Evolutionary conservation across 2,888 invertebrate species (phyloP).

Genomic region (Agriopis aurantiaria): DNA sequence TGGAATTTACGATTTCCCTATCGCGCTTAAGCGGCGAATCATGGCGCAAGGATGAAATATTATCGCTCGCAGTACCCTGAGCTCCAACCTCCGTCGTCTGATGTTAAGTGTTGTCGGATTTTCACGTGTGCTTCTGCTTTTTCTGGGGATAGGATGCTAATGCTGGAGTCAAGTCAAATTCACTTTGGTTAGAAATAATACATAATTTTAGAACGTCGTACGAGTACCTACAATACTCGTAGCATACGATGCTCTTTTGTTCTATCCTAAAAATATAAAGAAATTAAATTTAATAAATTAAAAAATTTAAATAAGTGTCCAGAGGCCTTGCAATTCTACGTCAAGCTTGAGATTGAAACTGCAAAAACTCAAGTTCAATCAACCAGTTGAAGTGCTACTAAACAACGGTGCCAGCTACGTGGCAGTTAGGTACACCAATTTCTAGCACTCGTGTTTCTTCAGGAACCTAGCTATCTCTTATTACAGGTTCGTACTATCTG

Average conservation of each 20-base stretch:
- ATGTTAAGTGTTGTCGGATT: slow-evolving; percentile 55
- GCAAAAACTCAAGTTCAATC: background rate
- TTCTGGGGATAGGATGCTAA: slow-evolving; percentile 45
- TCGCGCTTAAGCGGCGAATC: slow-evolving; percentile 81
- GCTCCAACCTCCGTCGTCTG: slow-evolving; percentile 48
- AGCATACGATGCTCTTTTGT: background rate
- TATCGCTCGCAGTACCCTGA: slow-evolving; percentile 64
- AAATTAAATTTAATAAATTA: too few species aligned
- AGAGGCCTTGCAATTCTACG: too few species aligned
- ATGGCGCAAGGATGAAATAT: slow-evolving; percentile 78
- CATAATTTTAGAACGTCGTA: background rate
- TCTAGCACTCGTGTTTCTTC: slow-evolving; percentile 2
- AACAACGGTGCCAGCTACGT: background rate
- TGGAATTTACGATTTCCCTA: slow-evolving; percentile 82
- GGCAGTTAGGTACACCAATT: background rate
- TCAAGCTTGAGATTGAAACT: too few species aligned
- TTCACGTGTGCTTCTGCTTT: slow-evolving; percentile 46
- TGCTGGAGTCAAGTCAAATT: slow-evolving; percentile 40
- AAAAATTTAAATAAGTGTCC: too few species aligned
- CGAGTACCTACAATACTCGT: background rate
- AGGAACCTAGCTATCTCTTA: slow-evolving; percentile 17
- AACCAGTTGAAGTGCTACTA: background rate
- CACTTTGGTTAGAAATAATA: slow-evolving; percentile 22
- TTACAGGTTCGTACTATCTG: slow-evolving; percentile 14
- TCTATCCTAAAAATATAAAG: too few species aligned